Evolutionary conservation across 2,113 vertebrate genomes (phyloP), one percentile per base, ranked within the genome.

Genomic region (Sinocyclocheilus anophthalmus): DNA sequence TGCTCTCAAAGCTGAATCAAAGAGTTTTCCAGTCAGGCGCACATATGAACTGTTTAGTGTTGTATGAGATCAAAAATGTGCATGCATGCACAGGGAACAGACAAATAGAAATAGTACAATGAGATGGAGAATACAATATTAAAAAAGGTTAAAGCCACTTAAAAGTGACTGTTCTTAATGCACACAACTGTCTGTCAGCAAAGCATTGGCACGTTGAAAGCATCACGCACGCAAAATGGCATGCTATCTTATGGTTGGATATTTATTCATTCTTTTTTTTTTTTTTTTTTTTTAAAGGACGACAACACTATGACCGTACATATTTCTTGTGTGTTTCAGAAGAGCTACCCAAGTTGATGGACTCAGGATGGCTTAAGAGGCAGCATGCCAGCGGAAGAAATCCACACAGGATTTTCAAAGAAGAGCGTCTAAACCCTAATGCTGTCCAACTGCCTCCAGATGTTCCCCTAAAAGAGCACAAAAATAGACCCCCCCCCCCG

Each of bases 391-490:
- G 92, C 87, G 59, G 84, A 82, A 63, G 82, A 93, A 92, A 94
- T 93, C 92, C 91, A 89, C 87, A 85, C 84, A 86, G 86, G 92
- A 91, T 93, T 94, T 93, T 91, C 84, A 89, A 90, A 88, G 81
- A 55, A 65, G 84, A 77, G 78, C 65, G 88, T 90, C 90, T 94
- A 91, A 94, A 50, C 83, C 61, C 69, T 91, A 91, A 89, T 90
- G 57, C 92, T 42, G 84, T 88, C 89, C 90, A 93, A 91, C 88
- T 84, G 85, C 89, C 85, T 93, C 92, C 93, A 94, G 93, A 94
- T 94, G 92, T 94, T 91, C 80, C n/a, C 5, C 69, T 83, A 78
- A 72, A 81, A 50, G 78, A 45, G n/a, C 18, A 33, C 3, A 53
- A 55, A 55, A 18, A 37, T 20, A 67, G 77, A 78, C n/a, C 86